These are phyloP conservation scores for Pangasius mekongensis DNA, from an alignment of 2,797 vertebrate species.

Conservation along the genomic window DNA sequence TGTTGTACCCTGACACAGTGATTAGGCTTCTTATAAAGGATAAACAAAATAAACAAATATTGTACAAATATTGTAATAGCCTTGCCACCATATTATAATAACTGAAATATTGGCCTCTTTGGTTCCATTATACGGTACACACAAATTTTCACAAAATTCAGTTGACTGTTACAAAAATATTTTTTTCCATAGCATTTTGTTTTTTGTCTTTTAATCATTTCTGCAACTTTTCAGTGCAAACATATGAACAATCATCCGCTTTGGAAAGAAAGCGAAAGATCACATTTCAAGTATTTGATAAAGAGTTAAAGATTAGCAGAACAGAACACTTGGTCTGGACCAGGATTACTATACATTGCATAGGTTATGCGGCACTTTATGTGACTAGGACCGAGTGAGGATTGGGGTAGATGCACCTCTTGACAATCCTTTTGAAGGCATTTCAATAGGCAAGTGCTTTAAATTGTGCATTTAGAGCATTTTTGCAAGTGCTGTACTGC, in stretches of 20 bases:
- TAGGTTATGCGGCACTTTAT: constrained; percentile 95
- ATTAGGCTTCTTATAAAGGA: constrained; percentile 85
- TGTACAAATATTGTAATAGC: constrained; percentile 83
- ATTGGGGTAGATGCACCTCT: constrained; percentile 74
- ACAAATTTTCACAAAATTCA: constrained; percentile 91
- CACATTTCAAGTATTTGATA: constrained; percentile 99
- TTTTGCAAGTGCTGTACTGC: constrained; percentile 86
- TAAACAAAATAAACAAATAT: constrained; percentile 82
- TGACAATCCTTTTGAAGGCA: constrained; percentile 90
- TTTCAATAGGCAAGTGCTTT: constrained; percentile 94
- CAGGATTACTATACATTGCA: constrained; percentile 94
- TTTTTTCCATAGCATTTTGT: constrained; percentile 92
- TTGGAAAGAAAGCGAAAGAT: constrained; percentile 98
- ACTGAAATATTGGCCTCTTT: constrained; percentile 98
- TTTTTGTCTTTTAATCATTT: constrained; percentile 84
- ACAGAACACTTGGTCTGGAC: constrained; percentile 83
- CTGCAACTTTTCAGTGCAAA: constrained; percentile 99
- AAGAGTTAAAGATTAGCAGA: constrained; percentile 86
- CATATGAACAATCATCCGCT: constrained; percentile 98
- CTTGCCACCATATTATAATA: constrained; percentile 86
- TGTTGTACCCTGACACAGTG: constrained; percentile 91
- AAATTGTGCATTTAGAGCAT: constrained; percentile 85
- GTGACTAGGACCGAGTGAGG: constrained; percentile 79
- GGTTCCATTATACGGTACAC: constrained; percentile 98
- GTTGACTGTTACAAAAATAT: constrained; percentile 99